These are phyloP conservation scores for Parascotia fuliginaria DNA, from an alignment of 2,888 invertebrate species.

Conservation along the genomic window DNA sequence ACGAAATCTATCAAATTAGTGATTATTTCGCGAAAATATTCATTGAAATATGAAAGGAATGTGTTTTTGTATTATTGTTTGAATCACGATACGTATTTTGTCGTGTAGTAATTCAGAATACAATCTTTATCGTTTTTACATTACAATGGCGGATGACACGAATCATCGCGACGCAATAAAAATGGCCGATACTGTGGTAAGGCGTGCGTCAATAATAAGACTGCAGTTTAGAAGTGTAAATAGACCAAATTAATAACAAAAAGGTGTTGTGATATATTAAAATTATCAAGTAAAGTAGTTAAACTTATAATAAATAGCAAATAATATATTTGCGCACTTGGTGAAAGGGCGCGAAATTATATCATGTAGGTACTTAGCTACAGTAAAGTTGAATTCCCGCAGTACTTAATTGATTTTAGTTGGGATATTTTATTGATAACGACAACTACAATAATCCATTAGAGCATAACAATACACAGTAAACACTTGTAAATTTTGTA, in stretches of 20 bases:
- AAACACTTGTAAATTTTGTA: slow-evolving; percentile 20
- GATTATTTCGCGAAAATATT: slow-evolving; percentile 66
- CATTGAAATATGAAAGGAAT: slow-evolving; percentile 61
- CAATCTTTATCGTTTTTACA: slow-evolving; percentile 65
- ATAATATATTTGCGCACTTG: slow-evolving; percentile 33
- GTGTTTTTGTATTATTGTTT: slow-evolving; percentile 64
- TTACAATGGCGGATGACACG: slow-evolving; percentile 86
- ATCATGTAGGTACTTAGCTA: slow-evolving; percentile 48
- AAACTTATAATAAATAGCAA: slow-evolving; percentile 2
- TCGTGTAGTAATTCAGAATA: slow-evolving; percentile 64
- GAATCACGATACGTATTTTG: slow-evolving; percentile 50
- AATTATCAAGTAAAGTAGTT: slow-evolving; percentile 2
- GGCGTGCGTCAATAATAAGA: slow-evolving; percentile 80
- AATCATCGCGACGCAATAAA: slow-evolving; percentile 85
- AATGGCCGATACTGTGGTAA: slow-evolving; percentile 84
- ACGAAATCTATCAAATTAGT: slow-evolving; percentile 70
- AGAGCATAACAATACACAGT: not conserved
- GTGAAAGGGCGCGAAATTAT: slow-evolving; percentile 85
- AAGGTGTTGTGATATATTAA: slow-evolving; percentile 20
- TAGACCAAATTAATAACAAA: slow-evolving; percentile 33
- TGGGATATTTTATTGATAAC: not conserved
- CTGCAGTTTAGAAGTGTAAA: slow-evolving; percentile 55
- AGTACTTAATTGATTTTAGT: slow-evolving; percentile 1
- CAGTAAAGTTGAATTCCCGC: slow-evolving; percentile 45
- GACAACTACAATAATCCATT: not conserved